Evolutionary conservation across 1,140 invertebrate species (phyloP), one percentile per base, ranked within the genome.

Genomic region (Coelopa frigida): DNA sequence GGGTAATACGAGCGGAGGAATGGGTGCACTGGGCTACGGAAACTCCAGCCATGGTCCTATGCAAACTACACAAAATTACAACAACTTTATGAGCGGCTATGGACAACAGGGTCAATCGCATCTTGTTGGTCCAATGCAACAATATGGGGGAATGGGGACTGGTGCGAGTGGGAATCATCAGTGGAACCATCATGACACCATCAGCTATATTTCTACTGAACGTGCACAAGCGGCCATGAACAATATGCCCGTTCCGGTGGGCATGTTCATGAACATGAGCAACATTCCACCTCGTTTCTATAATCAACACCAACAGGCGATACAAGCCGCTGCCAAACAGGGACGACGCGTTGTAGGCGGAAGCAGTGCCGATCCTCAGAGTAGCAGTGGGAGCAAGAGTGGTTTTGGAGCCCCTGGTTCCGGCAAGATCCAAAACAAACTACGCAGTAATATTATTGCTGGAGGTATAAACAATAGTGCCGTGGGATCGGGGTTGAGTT

Each of bases 191-290:
- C 89, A 93, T 57, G 93, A 97, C 66, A 89, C 91, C n/a, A 83
- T 95, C 44, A 87, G 87, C 15, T 95, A 89, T 68, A 95, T 96
- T 40, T 91, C 88, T 20, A 85, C 86, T 1, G 89, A 93, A 57
- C 74, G 88, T 24, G 83, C 84, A 1, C 83, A 87, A 52, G 83
- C 85, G 1, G 78, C 83, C 10, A 72, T 88, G 57, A 81, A 81
- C 50, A 86, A 83, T 50, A 76, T 89, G 36, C 90, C 92, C 0
- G 90, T 96, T 4, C 89, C 91, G 0, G 82, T 93, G n/a, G 90
- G 90, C 17, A 92, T 94, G 87, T 93, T 94, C 55, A 89, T 94
- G 82, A 90, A 90, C 58, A 89, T 91, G 87, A 80, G 85, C 7
- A 87, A 89, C 46, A 80, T 92, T 26, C 87, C 87, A n/a, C 87